These are phyloP conservation scores for Brachynemurus nebulosus DNA, from an alignment of 2,888 invertebrate species.

Conservation along the genomic window DNA sequence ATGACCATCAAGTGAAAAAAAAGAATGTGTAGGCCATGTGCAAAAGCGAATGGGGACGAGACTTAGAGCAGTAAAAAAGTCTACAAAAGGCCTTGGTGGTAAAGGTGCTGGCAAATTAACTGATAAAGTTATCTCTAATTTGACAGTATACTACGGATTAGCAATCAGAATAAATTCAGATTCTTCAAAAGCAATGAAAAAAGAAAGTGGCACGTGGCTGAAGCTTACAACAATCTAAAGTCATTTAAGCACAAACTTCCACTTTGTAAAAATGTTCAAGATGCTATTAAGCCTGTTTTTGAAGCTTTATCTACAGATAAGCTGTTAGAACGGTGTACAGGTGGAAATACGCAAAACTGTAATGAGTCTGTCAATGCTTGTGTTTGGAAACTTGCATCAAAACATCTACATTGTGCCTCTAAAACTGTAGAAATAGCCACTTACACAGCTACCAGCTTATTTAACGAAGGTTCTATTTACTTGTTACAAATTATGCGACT, in stretches of 20 bases:
- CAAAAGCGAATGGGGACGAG: slow-evolving; percentile 14
- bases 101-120: slow-evolving; percentile 18
- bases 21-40: slow-evolving; percentile 13
- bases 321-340: slow-evolving; percentile 22
- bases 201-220: slow-evolving; percentile 13
- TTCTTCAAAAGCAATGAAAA: slow-evolving; percentile 17
- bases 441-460: no score
- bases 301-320: slow-evolving; percentile 22
- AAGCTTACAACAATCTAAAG: slow-evolving; percentile 4
- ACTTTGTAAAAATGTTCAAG: slow-evolving; percentile 15
- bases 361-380: slow-evolving; percentile 23
- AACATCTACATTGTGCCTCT: slow-evolving; percentile 9
- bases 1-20: slow-evolving; percentile 12
- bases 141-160: slow-evolving; percentile 21
- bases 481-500: no score
- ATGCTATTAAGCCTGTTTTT: slow-evolving; percentile 22
- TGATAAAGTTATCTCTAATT: slow-evolving; percentile 18
- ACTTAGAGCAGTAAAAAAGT: slow-evolving; percentile 3
- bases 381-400: slow-evolving; percentile 23
- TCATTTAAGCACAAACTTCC: slow-evolving; percentile 15
- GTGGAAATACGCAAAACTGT: slow-evolving; percentile 24
- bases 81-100: slow-evolving; percentile 16
- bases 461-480: no score
- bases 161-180: slow-evolving; percentile 18
- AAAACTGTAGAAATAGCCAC: no score